Evolutionary conservation across 2,113 vertebrate genomes (phyloP).

Genomic region (Aptenodytes patagonicus): DNA sequence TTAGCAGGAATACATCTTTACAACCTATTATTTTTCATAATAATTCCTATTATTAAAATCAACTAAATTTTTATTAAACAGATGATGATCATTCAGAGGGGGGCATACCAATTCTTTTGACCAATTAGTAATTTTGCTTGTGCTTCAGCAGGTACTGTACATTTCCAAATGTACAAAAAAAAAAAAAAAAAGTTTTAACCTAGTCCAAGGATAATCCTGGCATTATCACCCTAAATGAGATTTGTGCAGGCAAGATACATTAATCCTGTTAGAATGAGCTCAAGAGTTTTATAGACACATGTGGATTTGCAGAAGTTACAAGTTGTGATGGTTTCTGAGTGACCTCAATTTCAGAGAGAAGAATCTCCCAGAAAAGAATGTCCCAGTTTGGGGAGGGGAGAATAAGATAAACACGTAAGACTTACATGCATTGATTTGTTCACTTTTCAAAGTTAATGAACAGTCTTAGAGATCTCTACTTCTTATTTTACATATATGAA

Average conservation of each 20-base stretch:
- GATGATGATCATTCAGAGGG: neutral
- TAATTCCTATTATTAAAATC: neutral
- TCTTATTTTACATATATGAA: neutral
- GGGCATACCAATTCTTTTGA: neutral
- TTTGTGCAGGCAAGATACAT: neutral
- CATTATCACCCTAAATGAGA: constrained; percentile 12
- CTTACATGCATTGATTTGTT: neutral
- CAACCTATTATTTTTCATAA: neutral
- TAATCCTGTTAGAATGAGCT: neutral
- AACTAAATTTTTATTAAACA: neutral
- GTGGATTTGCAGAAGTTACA: neutral
- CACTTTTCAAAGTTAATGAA: neutral
- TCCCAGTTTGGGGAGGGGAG: neutral
- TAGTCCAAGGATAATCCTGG: neutral
- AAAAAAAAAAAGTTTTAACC: neutral
- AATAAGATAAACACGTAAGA: neutral
- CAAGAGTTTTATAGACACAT: neutral
- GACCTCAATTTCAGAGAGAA: neutral
- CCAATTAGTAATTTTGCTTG: neutral
- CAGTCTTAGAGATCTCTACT: neutral
- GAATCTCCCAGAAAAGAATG: neutral
- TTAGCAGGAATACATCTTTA: neutral
- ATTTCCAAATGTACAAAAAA: too few species aligned
- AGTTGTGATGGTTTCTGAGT: neutral
- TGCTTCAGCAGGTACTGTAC: neutral